Base-by-base conservation (phyloP, 1,140 invertebrate genomes). In the Cydia strobilella region DNA sequence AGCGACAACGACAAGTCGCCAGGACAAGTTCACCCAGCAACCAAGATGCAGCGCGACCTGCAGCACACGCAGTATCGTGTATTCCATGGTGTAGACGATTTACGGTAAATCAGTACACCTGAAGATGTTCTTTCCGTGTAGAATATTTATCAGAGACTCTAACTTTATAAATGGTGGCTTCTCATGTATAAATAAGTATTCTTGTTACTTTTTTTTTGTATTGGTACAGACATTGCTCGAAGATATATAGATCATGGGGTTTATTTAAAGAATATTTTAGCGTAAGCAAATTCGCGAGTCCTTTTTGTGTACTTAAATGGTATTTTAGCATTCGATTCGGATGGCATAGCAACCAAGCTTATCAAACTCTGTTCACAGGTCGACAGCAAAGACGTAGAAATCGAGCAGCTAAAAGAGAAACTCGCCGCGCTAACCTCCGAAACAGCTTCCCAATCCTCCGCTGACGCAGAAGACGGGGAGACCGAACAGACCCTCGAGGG, bases 331-430 rank as follows among this genome's bases (percentile, higher is more conserved):
- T 1, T 45, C n/a, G n/a, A 51, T 18, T 5, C 45, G 45, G 9
- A 15, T 18, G n/a, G 1, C 15, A 51, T n/a, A 48, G 15, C n/a
- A 15, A 48, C 15, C 15, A 48, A 51, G 13, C 45, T 59, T 5
- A 59, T 23, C 42, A 5, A 13, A 74, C 35, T 74, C 35, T 75
- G 23, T 77, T 81, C 75, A 6, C 74, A 93, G 93, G 94, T 94
- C 27, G 98, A 99, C 89, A 97, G 97, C 78, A 99, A 99, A 91
- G 98, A 99, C 88, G 97, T 96, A 1, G 98, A 99, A 92, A 98
- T 99, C 76, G 98, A 99, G 93, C 96, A 98, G 80, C 92, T 99
- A 15, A 96, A 97, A 87, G 95, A 96, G 87, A 98, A 97, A 86
- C 94, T 98, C 69, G 94, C 95, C 0, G 94, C 95, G 5, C 86